Percentiles rank a stretch among this genome's conserved stretches.
phyloP scores from a whole-genome alignment of 2,888 invertebrate genomes.

The Stenotaenia linearis region DNA sequence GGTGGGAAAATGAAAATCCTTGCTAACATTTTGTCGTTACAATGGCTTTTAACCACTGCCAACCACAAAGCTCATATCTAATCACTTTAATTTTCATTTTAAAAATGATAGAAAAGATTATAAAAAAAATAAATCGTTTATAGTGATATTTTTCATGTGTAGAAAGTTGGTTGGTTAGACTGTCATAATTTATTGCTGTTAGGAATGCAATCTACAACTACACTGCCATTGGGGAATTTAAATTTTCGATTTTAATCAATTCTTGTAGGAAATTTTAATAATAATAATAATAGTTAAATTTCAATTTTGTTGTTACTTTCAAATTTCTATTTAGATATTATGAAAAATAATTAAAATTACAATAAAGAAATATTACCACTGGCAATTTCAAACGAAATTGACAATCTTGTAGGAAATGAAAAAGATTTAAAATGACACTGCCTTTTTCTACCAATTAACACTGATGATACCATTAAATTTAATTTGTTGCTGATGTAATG shows the following conservation, averaged over 20 bases:
- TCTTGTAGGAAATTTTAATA: not conserved
- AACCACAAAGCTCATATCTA: conserved; percentile 16
- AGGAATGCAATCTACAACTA: conserved; percentile 12
- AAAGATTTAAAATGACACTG: not conserved
- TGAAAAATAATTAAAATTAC: too few relatives aligned
- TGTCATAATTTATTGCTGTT: conserved; percentile 19
- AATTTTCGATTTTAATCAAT: not conserved
- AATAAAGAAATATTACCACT: not conserved
- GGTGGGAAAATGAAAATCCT: not conserved
- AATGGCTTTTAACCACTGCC: conserved; percentile 18
- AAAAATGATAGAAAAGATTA: not conserved
- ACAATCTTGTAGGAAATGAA: not conserved
- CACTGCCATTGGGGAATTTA: conserved; percentile 9
- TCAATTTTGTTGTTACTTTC: not conserved
- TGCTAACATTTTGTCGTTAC: conserved; percentile 13
- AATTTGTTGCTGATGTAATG: not conserved
- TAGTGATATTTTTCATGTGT: conserved; percentile 3
- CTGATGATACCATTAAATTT: not conserved
- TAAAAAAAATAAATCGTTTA: not conserved
- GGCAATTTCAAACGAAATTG: conserved; percentile 6
- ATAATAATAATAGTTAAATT: not conserved
- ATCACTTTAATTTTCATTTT: not conserved
- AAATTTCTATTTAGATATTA: not conserved
- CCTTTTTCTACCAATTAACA: not conserved
- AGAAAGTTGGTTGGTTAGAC: conserved; percentile 23